A percentile compares a stretch with the other conserved stretches of the same genome.
phyloP scores from a whole-genome alignment of 2,888 invertebrate species.

The Orthonevra nobilis region DNA sequence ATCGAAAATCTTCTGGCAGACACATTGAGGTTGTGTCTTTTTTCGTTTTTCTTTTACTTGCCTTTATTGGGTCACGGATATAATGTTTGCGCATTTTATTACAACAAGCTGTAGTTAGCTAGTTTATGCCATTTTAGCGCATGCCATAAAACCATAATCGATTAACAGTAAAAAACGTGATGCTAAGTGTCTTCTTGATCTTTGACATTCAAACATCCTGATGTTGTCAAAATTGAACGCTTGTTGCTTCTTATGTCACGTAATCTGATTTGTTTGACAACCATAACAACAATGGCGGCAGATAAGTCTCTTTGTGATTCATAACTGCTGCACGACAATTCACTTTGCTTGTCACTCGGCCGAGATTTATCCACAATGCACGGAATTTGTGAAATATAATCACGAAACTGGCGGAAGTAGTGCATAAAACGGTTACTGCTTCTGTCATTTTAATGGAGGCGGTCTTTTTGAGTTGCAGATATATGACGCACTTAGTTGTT shows the following conservation, averaged over 20 bases:
- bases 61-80: conserved; percentile 35
- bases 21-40: no score
- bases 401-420: conserved; percentile 30
- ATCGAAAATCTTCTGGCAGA: conserved; percentile 21
- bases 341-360: conserved; percentile 7
- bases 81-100: conserved; percentile 5
- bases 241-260: conserved; percentile 34
- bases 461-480: no score
- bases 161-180: conserved; percentile 9
- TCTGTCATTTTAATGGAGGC: no score
- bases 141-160: conserved; percentile 21
- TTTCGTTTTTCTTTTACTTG: no score
- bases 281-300: not conserved
- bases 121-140: conserved; percentile 7
- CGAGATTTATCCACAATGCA: conserved; percentile 12
- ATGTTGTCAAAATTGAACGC: conserved; percentile 1
- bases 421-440: conserved; percentile 2
- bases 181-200: no score
- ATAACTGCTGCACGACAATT: conserved; percentile 23
- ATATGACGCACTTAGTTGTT: no score
- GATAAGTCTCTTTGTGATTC: conserved; percentile 11
- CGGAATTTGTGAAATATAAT: conserved; percentile 9
- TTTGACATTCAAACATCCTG: conserved; percentile 15
- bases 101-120: not conserved
- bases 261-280: conserved; percentile 43